A percentile compares a stretch with the other conserved stretches of the same genome.
Conservation (phyloP, 2,113 vertebrate species). For the Helogale parvula region DNA sequence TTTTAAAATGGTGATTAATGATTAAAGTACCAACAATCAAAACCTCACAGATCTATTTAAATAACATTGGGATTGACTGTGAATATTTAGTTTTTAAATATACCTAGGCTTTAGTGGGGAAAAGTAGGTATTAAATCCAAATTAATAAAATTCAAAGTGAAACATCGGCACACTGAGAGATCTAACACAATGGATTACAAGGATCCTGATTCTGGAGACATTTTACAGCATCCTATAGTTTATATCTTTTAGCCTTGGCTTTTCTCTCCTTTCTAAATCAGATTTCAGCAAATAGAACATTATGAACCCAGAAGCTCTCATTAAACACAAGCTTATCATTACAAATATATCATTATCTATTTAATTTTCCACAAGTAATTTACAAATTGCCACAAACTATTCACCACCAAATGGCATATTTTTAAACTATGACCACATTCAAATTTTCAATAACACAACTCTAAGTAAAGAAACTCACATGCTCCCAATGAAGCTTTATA, state of each 20-base stretch:
- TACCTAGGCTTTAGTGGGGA: not conserved
- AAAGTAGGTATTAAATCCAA: not conserved
- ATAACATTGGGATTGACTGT: not conserved
- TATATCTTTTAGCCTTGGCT: not conserved
- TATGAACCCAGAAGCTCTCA: not conserved
- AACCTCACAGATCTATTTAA: not conserved
- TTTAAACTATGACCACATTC: conserved; percentile 29
- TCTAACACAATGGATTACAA: not conserved
- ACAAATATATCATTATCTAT: not conserved
- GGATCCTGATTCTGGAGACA: not conserved
- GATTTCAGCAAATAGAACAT: not conserved
- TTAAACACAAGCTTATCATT: conserved; percentile 25
- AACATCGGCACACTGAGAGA: not conserved
- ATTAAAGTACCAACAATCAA: not conserved
- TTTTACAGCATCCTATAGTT: not conserved
- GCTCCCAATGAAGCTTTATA: not conserved
- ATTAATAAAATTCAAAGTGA: conserved; percentile 32
- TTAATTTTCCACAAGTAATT: not conserved
- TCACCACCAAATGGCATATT: conserved; percentile 4
- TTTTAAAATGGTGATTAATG: conserved; percentile 7
- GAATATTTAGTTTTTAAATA: not conserved
- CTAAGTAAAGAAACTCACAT: not conserved
- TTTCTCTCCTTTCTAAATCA: conserved; percentile 17
- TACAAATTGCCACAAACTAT: not conserved
- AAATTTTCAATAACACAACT: not conserved